Base-by-base conservation (phyloP, 2,113 vertebrate genomes). In the Accipiter virgatus region DNA sequence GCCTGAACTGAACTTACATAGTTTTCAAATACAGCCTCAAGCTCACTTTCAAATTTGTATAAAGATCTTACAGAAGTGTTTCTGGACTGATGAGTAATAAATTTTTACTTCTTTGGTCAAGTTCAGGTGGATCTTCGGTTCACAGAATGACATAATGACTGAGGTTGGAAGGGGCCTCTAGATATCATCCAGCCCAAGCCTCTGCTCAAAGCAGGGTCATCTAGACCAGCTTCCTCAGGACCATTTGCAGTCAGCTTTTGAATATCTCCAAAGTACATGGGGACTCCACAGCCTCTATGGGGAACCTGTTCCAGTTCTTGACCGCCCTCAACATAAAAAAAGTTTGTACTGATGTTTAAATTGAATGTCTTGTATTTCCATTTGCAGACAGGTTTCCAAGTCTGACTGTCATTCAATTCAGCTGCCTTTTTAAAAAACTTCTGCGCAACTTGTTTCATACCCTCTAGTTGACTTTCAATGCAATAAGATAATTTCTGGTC, bases 11-110 rank as follows among this genome's bases (percentile, higher is more conserved):
- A 78, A 81, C 59, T 88, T 53, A 53, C 27, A 17, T 18, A 32
- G 45, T 78, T 95, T 85, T 83, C 62, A 82, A 88, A 90, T 11
- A 58, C 59, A 88, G 74, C 92, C 87, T 66, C 74, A n/a, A 96
- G 92, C 88, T 94, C 53, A 8, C 66, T 95, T 92, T 38, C 31
- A 77, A 79, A 91, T 89, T 66, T 68, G 62, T 94, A 91, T 80
- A 50, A 81, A 85, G 78, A 95, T 62, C 72, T 83, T 66, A n/a
- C 7, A 82, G 32, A 36, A 87, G 21, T 27, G 5, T 34, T 91
- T 56, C 40, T 40, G 74, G n/a, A 48, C 43, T 75, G 62, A 47
- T 23, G 20, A 65, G 52, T 10, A 77, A 36, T 6, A 21, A 20
- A 31, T 31, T 73, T 48, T 53, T 27, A 7, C 13, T 78, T 86